These are phyloP conservation scores for Wasmannia auropunctata DNA, from an alignment of 1,140 invertebrate species.

Conservation along the genomic window DNA sequence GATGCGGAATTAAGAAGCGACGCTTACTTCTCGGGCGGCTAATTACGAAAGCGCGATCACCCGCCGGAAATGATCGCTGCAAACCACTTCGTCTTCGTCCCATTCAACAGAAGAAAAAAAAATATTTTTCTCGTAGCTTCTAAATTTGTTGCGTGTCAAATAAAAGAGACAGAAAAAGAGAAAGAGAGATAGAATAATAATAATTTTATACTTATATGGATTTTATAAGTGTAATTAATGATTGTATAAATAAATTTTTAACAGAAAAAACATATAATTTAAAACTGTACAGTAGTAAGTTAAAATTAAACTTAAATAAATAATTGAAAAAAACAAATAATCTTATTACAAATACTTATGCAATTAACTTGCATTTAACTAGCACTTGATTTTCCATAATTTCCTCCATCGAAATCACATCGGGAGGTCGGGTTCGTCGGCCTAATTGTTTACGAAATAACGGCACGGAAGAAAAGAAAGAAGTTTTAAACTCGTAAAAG, in stretches of 20 bases:
- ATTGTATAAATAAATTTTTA: neutral
- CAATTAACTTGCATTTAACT: neutral
- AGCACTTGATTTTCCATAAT: neutral
- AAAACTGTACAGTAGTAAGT: neutral
- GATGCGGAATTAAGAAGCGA: slow-evolving; percentile 77
- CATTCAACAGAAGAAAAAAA: slow-evolving; percentile 31
- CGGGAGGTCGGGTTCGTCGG: neutral
- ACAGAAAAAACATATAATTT: neutral
- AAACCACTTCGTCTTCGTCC: slow-evolving; percentile 28
- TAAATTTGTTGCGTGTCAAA: neutral
- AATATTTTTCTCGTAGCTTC: slow-evolving; percentile 14
- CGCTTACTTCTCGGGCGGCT: slow-evolving; percentile 65
- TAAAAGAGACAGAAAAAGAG: neutral
- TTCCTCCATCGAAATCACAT: neutral
- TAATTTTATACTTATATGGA: neutral
- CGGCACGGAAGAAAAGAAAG: neutral
- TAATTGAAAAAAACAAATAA: neutral
- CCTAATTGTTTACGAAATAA: slow-evolving; percentile 67
- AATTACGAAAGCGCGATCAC: slow-evolving; percentile 73
- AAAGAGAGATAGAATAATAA: neutral
- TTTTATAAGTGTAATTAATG: neutral
- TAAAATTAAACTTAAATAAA: neutral
- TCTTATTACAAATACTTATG: neutral
- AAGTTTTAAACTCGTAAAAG: slow-evolving; percentile 69
- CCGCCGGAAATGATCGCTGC: slow-evolving; percentile 66